Conservation (phyloP, 92 coral and sea anemone species). For the Actinostola sp. region DNA sequence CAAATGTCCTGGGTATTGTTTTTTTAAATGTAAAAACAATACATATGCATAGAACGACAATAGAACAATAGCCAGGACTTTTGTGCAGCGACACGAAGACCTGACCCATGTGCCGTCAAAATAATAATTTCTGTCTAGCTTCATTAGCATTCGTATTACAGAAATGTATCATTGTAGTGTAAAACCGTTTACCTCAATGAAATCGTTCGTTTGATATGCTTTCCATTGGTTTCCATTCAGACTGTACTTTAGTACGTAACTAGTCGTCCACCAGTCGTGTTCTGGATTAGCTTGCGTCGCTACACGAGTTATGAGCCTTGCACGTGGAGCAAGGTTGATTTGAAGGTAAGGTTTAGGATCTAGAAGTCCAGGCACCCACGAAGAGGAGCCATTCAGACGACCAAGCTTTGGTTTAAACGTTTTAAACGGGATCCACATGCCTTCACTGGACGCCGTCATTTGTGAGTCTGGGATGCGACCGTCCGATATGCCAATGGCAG, state of each 20-base stretch:
- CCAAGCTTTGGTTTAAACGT: conserved; percentile 22
- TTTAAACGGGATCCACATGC: conserved; percentile 50
- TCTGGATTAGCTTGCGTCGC: conserved; percentile 75
- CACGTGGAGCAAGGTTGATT: conserved; percentile 50
- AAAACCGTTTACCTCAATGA: conserved; percentile 7
- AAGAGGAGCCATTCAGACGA: conserved; percentile 30
- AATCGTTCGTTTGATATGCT: neutral
- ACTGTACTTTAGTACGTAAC: conserved; percentile 47
- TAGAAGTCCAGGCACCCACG: conserved; percentile 67
- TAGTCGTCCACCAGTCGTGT: conserved; percentile 73
- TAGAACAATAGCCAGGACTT: no score
- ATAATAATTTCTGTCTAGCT: no score
- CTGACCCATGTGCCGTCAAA: no score
- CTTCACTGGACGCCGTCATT: conserved; percentile 65
- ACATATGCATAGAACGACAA: no score
- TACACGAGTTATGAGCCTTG: conserved; percentile 58
- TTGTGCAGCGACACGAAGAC: no score
- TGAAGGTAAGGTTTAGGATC: conserved; percentile 66
- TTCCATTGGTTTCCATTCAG: conserved; percentile 47
- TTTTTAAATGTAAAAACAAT: no score
- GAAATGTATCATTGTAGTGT: no score
- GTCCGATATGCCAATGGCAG: conserved; percentile 63
- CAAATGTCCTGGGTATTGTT: no score
- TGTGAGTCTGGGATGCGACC: conserved; percentile 54
- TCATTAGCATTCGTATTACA: no score